These are phyloP conservation scores for Brassicogethes aeneus DNA, from an alignment of 2,888 invertebrate genomes.

Conservation along the genomic window DNA sequence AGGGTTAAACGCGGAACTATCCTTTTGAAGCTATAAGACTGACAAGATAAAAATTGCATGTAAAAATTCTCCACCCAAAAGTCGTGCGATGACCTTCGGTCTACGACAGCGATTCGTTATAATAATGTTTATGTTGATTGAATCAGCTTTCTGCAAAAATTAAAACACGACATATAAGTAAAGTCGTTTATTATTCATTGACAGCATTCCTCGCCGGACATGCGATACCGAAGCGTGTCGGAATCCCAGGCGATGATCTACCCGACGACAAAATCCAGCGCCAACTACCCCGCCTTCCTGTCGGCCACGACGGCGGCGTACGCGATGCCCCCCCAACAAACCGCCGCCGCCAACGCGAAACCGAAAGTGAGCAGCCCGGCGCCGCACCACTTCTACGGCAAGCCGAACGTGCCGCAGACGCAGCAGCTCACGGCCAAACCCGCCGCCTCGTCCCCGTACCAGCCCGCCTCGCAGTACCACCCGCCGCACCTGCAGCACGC, in stretches of 20 bases:
- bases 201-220: constrained; percentile 35
- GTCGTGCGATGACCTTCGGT: too few relatives aligned
- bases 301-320: constrained; percentile 39
- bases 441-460: constrained; percentile 44
- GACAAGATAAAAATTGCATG: too few relatives aligned
- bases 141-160: too few relatives aligned
- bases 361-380: constrained; percentile 71
- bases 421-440: constrained; percentile 51
- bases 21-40: too few relatives aligned
- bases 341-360: constrained; percentile 44
- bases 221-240: constrained; percentile 32
- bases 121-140: too few relatives aligned
- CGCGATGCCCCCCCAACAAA: constrained; percentile 44
- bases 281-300: constrained; percentile 39
- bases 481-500: constrained; percentile 37
- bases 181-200: too few relatives aligned
- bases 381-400: constrained; percentile 67
- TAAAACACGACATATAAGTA: too few relatives aligned
- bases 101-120: too few relatives aligned
- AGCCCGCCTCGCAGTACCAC: constrained; percentile 39
- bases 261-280: constrained; percentile 25
- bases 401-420: constrained; percentile 41
- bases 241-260: constrained; percentile 36
- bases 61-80: too few relatives aligned
- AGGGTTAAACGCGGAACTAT: too few relatives aligned